Evolutionary conservation across 2,797 vertebrate genomes (phyloP).

Genomic region (Gymnothorax reevesii): DNA sequence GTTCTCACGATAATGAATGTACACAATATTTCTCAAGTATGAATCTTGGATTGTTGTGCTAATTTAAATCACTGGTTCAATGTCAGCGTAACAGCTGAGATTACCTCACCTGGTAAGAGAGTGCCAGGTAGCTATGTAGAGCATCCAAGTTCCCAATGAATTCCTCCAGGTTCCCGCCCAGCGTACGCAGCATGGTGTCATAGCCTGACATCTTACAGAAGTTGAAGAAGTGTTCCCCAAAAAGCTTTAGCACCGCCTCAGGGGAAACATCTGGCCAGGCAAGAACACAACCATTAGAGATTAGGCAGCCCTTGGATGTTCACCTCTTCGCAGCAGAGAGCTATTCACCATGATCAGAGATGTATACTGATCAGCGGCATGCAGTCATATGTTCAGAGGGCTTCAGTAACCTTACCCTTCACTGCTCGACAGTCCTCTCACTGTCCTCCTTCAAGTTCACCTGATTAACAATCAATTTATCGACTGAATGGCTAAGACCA

Average conservation of each 20-base stretch:
- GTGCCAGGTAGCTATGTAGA: slow-evolving; percentile 78
- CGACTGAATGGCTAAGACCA: too few species aligned
- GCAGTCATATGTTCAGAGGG: too few species aligned
- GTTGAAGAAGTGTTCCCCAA: slow-evolving; percentile 79
- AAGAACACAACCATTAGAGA: neutral
- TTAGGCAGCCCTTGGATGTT: neutral
- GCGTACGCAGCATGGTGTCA: slow-evolving; percentile 76
- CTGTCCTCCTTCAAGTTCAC: too few species aligned
- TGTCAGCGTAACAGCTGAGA: neutral
- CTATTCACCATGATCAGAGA: neutral
- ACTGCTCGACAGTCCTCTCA: too few species aligned
- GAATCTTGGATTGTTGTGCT: neutral
- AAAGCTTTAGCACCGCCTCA: slow-evolving; percentile 75
- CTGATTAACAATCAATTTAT: too few species aligned
- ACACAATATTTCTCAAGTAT: neutral
- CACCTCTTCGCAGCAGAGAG: neutral
- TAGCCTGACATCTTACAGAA: slow-evolving; percentile 83
- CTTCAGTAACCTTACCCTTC: too few species aligned
- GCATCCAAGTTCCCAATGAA: slow-evolving; percentile 82
- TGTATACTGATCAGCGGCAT: neutral
- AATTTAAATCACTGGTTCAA: neutral
- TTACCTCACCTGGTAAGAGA: slow-evolving; percentile 76
- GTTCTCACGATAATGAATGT: neutral
- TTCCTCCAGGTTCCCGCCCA: slow-evolving; percentile 76
- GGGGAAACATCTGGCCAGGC: slow-evolving; percentile 60